Percentiles rank a stretch among this genome's conserved stretches.
Evolutionary conservation across 1,140 invertebrate genomes (phyloP).

Genomic region (Tetramorium parvispinum): DNA sequence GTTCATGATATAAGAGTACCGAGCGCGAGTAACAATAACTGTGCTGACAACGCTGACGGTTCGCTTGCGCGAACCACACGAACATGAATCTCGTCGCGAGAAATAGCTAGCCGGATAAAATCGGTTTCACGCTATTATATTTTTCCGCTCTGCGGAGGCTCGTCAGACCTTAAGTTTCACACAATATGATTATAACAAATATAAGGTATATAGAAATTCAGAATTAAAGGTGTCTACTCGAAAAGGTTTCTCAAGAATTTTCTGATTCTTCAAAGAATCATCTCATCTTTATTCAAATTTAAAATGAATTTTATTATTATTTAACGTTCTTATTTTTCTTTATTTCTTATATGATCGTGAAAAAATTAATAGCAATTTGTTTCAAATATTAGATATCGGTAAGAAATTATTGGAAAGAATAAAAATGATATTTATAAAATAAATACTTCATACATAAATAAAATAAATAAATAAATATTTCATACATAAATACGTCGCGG

Average conservation of each 20-base stretch:
- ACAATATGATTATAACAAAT: background rate
- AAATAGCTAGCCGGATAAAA: slow-evolving; percentile 7
- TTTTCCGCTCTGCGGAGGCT: background rate
- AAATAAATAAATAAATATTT: background rate
- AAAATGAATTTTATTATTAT: background rate
- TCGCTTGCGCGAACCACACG: background rate
- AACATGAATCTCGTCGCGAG: background rate
- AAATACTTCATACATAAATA: background rate
- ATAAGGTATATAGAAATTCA: background rate
- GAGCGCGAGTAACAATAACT: background rate
- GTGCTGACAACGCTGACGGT: slow-evolving; percentile 23
- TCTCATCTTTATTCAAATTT: background rate
- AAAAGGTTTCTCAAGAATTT: background rate
- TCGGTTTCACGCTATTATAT: slow-evolving; percentile 9
- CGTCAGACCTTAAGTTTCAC: background rate
- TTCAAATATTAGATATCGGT: background rate
- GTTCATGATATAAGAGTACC: slow-evolving; percentile 18
- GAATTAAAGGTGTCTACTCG: background rate
- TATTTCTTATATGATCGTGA: background rate
- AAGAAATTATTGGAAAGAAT: background rate
- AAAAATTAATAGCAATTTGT: background rate
- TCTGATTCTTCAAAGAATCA: background rate
- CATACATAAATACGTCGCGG: background rate
- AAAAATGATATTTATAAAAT: background rate
- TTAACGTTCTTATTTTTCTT: background rate